phyloP scores from a whole-genome alignment of 2,113 vertebrate genomes.

The Oostethus manadensis region DNA sequence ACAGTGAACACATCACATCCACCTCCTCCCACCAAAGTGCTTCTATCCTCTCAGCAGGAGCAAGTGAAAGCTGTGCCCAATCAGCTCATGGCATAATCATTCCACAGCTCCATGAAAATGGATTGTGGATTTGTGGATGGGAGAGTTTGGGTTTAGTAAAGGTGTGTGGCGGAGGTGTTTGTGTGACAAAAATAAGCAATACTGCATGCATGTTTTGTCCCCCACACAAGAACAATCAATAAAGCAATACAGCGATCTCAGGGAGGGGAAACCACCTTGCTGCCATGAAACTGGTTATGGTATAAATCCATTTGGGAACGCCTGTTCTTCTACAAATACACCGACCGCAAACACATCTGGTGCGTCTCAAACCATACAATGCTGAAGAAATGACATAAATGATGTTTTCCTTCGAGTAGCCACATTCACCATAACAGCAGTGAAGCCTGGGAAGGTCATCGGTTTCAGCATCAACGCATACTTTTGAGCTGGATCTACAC shows the following conservation, averaged over 20 bases:
- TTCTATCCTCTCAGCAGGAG: conserved; percentile 14
- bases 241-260: conserved; percentile 66
- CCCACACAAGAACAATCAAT: conserved; percentile 62
- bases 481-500: too few relatives aligned
- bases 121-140: conserved; percentile 43
- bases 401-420: conserved; percentile 24
- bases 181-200: conserved; percentile 31
- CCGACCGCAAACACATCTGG: conserved; percentile 40
- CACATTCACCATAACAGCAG: conserved; percentile 7
- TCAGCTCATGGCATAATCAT: conserved; percentile 40
- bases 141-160: conserved; percentile 11
- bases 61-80: conserved; percentile 45
- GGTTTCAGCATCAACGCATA: neutral
- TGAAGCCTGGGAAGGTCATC: neutral
- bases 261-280: conserved; percentile 59
- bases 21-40: neutral
- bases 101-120: conserved; percentile 49
- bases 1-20: conserved; percentile 7
- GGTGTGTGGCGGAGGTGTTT: conserved; percentile 9
- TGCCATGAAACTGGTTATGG: conserved; percentile 59
- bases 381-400: conserved; percentile 32
- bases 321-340: conserved; percentile 32
- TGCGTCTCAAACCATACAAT: conserved; percentile 20
- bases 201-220: conserved; percentile 37
- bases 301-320: conserved; percentile 61